These are phyloP conservation scores for Lycocerus yunnanus DNA, from an alignment of 2,888 invertebrate species.

Conservation along the genomic window DNA sequence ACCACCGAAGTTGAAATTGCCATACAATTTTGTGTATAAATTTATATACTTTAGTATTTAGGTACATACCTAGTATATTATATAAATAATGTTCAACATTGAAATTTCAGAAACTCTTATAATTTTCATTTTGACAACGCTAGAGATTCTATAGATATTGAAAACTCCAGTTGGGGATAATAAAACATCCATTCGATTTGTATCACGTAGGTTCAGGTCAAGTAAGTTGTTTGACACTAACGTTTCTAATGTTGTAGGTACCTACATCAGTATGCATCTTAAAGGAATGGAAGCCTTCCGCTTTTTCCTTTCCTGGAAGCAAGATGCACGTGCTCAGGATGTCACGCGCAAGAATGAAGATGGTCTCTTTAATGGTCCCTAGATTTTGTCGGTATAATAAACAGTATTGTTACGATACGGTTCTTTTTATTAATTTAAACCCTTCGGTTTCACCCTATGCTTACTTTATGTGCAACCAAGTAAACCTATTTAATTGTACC, in stretches of 20 bases:
- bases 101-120: too few relatives aligned
- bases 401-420: neutral
- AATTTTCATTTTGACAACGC: too few relatives aligned
- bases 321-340: slow-evolving; percentile 53
- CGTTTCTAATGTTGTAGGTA: slow-evolving; percentile 20
- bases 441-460: slow-evolving; percentile 20
- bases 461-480: slow-evolving; percentile 5
- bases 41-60: too few relatives aligned
- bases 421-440: slow-evolving; percentile 23
- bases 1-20: too few relatives aligned
- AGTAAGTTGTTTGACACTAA: slow-evolving; percentile 19
- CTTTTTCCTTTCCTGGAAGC: slow-evolving; percentile 51
- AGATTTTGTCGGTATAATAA: slow-evolving; percentile 15
- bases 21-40: too few relatives aligned
- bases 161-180: too few relatives aligned
- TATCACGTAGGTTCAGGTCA: slow-evolving; percentile 11
- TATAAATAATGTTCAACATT: too few relatives aligned
- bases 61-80: too few relatives aligned
- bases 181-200: neutral
- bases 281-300: slow-evolving; percentile 45
- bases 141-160: too few relatives aligned
- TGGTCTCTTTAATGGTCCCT: slow-evolving; percentile 26
- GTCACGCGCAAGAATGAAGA: slow-evolving; percentile 43
- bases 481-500: slow-evolving; percentile 27
- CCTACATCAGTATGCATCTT: slow-evolving; percentile 45